Evolutionary conservation across 2,797 vertebrate species (phyloP).

Genomic region (Danionella dracula): DNA sequence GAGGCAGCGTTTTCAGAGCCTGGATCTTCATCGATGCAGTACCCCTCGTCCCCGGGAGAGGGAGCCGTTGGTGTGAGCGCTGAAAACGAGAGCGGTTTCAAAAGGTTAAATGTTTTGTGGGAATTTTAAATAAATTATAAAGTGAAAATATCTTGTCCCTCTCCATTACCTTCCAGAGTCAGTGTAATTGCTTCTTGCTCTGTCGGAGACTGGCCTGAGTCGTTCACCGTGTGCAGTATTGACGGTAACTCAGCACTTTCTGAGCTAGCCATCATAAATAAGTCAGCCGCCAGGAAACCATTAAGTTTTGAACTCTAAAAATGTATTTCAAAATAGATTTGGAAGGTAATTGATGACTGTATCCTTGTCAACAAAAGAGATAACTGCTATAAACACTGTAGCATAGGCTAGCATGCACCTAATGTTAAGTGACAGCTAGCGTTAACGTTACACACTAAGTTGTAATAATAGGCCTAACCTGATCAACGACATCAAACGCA

Average conservation of each 20-base stretch:
- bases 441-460: too few relatives aligned
- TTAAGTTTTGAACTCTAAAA: not conserved
- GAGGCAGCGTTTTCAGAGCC: not conserved
- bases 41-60: constrained; percentile 5
- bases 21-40: constrained; percentile 9
- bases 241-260: not conserved
- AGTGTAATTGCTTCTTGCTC: not conserved
- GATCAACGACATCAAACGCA: not conserved
- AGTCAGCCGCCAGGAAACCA: not conserved
- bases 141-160: not conserved
- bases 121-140: not conserved
- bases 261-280: not conserved
- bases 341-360: not conserved
- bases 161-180: not conserved
- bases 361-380: not conserved
- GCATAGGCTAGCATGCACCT: not conserved
- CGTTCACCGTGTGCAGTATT: not conserved
- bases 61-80: constrained; percentile 43
- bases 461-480: too few relatives aligned
- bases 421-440: too few relatives aligned
- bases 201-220: not conserved
- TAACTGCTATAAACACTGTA: not conserved
- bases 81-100: not conserved
- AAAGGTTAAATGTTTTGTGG: not conserved
- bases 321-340: not conserved